Percentiles rank a stretch among this genome's conserved stretches.
Evolutionary conservation across 92 coral and sea anemone genomes (phyloP).

Genomic region (Diadumene lineata): DNA sequence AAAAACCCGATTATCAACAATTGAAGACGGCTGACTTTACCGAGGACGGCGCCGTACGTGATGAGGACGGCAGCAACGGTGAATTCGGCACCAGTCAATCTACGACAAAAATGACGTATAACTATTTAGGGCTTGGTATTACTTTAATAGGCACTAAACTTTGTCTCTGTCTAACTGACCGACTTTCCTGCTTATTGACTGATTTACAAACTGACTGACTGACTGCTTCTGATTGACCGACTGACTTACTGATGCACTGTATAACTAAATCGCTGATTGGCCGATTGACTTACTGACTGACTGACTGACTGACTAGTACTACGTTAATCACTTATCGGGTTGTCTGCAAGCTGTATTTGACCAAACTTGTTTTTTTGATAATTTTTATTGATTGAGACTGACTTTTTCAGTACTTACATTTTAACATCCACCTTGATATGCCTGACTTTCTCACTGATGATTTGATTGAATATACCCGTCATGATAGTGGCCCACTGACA

Average conservation of each 20-base stretch:
- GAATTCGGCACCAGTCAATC: conserved; percentile 63
- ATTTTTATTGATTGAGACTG: too few relatives aligned
- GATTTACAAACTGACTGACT: not conserved
- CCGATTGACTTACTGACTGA: too few relatives aligned
- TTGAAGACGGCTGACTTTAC: conserved; percentile 79
- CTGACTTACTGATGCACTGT: too few relatives aligned
- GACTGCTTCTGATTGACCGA: not conserved
- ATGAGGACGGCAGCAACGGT: conserved; percentile 71
- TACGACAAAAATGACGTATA: conserved; percentile 5
- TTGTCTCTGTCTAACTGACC: not conserved
- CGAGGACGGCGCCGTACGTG: conserved; percentile 69
- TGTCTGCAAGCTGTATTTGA: too few relatives aligned
- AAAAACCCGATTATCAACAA: conserved; percentile 60
- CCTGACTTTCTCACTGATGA: conserved; percentile 40
- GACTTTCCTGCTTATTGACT: not conserved
- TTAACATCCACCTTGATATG: conserved; percentile 43
- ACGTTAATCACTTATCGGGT: too few relatives aligned
- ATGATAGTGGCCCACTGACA: conserved; percentile 75
- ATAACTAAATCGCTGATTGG: too few relatives aligned
- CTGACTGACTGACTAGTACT: too few relatives aligned
- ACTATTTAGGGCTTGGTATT: too few relatives aligned
- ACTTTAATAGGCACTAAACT: not conserved
- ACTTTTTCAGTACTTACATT: too few relatives aligned
- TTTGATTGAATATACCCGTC: conserved; percentile 61
- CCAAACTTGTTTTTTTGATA: too few relatives aligned